phyloP scores from a whole-genome alignment of 2,888 invertebrate species.

The Limnephilus lunatus region DNA sequence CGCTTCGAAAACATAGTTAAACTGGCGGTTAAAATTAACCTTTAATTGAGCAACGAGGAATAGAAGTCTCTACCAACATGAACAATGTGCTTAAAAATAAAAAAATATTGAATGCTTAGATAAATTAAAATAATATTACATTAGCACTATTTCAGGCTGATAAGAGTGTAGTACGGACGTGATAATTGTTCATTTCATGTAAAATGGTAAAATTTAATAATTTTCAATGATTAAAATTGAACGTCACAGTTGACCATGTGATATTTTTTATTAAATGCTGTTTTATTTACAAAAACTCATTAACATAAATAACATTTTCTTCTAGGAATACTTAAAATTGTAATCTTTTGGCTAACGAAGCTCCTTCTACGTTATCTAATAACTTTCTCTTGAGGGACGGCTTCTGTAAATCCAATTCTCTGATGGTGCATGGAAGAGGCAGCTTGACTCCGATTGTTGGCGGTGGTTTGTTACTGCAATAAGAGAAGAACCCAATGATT shows the following conservation, averaged over 20 bases:
- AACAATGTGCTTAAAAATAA: slow-evolving; percentile 26
- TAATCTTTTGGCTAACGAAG: slow-evolving; percentile 81
- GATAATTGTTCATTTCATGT: slow-evolving; percentile 55
- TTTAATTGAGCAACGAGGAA: not conserved
- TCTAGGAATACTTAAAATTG: slow-evolving; percentile 77
- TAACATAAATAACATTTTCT: not conserved
- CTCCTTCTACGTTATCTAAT: slow-evolving; percentile 83
- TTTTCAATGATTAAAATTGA: slow-evolving; percentile 61
- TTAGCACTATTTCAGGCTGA: not conserved
- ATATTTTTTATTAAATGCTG: slow-evolving; percentile 64
- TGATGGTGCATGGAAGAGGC: slow-evolving; percentile 85
- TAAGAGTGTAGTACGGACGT: slow-evolving; percentile 49
- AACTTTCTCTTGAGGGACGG: slow-evolving; percentile 88
- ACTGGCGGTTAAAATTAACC: not conserved
- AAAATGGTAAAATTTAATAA: slow-evolving; percentile 52
- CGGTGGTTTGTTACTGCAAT: slow-evolving; percentile 87
- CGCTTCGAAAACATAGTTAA: not conserved
- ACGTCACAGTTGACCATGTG: slow-evolving; percentile 66
- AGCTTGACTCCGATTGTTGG: slow-evolving; percentile 90
- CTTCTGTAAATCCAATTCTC: slow-evolving; percentile 80
- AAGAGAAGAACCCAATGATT: slow-evolving; percentile 16
- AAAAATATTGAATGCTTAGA: slow-evolving; percentile 1
- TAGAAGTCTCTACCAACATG: not conserved
- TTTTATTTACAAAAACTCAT: slow-evolving; percentile 57
- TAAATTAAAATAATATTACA: not conserved